phyloP scores from a whole-genome alignment of 1,140 invertebrate species.

The Charaxes varanes region DNA sequence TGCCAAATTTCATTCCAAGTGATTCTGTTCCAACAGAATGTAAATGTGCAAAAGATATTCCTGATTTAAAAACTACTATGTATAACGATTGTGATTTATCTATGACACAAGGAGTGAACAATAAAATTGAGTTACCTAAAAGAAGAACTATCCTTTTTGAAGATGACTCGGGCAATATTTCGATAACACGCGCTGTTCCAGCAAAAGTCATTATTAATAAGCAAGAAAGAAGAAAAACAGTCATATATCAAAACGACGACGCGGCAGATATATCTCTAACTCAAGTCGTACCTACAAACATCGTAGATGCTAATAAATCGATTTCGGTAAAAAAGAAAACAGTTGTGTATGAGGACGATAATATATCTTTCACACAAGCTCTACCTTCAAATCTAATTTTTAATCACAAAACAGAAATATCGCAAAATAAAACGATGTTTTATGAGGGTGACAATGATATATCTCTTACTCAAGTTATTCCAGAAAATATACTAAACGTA shows the following conservation, averaged over 20 bases:
- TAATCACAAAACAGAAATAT: slow-evolving; percentile 2
- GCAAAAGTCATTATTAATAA: slow-evolving; percentile 17
- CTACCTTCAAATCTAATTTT: slow-evolving; percentile 26
- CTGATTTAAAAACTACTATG: slow-evolving; percentile 12
- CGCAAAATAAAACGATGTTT: slow-evolving; percentile 13
- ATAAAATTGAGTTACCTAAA: slow-evolving; percentile 11
- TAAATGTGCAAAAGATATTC: not conserved
- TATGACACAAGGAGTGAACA: slow-evolving; percentile 23
- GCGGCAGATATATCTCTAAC: slow-evolving; percentile 33
- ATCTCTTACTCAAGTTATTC: slow-evolving; percentile 12
- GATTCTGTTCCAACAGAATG: not conserved
- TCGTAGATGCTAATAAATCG: slow-evolving; percentile 15
- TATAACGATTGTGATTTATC: slow-evolving; percentile 30
- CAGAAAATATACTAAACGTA: slow-evolving; percentile 2
- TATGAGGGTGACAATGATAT: slow-evolving; percentile 11
- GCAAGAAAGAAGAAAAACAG: slow-evolving; percentile 19
- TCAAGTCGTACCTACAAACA: slow-evolving; percentile 22
- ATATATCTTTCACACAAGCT: slow-evolving; percentile 40
- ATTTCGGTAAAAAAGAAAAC: slow-evolving; percentile 21
- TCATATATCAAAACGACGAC: slow-evolving; percentile 17
- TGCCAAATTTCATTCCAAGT: slow-evolving; percentile 36
- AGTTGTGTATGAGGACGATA: slow-evolving; percentile 29
- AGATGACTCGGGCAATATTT: slow-evolving; percentile 23
- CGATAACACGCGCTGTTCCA: slow-evolving; percentile 29
- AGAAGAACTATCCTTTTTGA: slow-evolving; percentile 26